Evolutionary conservation across 2,888 invertebrate species (phyloP).

Genomic region (Caenorhabditis imperialis): DNA sequence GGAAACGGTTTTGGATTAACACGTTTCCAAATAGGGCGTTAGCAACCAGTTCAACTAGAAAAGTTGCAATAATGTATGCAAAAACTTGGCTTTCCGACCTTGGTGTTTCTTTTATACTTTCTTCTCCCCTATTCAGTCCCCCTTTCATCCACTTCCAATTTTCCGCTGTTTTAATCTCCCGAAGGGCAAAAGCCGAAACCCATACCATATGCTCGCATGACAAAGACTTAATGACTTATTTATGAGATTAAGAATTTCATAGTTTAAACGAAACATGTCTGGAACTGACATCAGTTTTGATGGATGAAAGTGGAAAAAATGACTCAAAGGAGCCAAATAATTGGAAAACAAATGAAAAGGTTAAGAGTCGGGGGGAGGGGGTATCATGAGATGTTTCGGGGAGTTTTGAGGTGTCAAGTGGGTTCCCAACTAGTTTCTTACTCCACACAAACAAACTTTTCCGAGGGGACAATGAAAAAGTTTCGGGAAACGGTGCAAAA

Average conservation of each 20-base stretch:
- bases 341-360: constrained; percentile 3
- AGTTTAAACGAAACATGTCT: too few species aligned
- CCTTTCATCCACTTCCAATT: too few species aligned
- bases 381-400: constrained; percentile 27
- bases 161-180: too few species aligned
- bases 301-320: too few species aligned
- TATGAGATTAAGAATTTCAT: too few species aligned
- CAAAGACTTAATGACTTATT: too few species aligned
- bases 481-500: constrained; percentile 1
- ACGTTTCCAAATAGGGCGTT: constrained; percentile 23
- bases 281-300: too few species aligned
- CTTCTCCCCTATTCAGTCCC: neutral
- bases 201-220: too few species aligned
- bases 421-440: constrained; percentile 16
- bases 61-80: constrained; percentile 31
- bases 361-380: neutral
- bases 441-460: neutral
- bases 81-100: neutral
- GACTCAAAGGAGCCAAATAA: too few species aligned
- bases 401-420: constrained; percentile 41
- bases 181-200: too few species aligned
- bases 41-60: neutral
- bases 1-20: constrained; percentile 22
- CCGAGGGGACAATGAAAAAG: constrained; percentile 6
- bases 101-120: constrained; percentile 1